These are phyloP conservation scores for Muscina levida DNA, from an alignment of 2,888 invertebrate species.

Conservation along the genomic window DNA sequence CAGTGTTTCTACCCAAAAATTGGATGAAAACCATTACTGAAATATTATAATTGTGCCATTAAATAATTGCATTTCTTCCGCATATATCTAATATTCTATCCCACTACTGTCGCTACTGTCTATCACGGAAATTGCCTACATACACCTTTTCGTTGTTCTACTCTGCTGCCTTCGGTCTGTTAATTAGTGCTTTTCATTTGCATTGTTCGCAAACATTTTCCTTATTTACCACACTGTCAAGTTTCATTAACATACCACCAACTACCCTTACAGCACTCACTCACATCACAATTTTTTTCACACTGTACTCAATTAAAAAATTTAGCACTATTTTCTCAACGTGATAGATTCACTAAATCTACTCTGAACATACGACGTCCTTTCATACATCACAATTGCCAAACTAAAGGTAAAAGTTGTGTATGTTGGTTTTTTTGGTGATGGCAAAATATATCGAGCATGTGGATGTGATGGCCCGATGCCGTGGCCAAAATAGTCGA, in stretches of 20 bases:
- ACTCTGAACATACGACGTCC: neutral
- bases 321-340: slow-evolving; percentile 57
- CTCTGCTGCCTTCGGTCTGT: neutral
- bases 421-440: neutral
- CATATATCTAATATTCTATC: no score
- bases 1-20: no score
- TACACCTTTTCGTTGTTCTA: neutral
- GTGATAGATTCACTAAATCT: slow-evolving; percentile 21
- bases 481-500: slow-evolving; percentile 33
- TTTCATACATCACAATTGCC: slow-evolving; percentile 1
- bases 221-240: slow-evolving; percentile 63
- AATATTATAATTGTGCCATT: neutral
- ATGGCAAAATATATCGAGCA: slow-evolving; percentile 23
- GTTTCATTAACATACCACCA: slow-evolving; percentile 62
- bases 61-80: neutral
- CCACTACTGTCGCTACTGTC: no score
- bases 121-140: slow-evolving; percentile 27
- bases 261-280: neutral
- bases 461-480: neutral
- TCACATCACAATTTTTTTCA: slow-evolving; percentile 55
- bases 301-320: slow-evolving; percentile 64
- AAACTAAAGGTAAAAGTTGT: slow-evolving; percentile 27
- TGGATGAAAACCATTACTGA: no score
- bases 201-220: slow-evolving; percentile 48
- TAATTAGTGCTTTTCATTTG: slow-evolving; percentile 1